Evolutionary conservation across 2,113 vertebrate genomes (phyloP).

Genomic region (Xyrauchen texanus): DNA sequence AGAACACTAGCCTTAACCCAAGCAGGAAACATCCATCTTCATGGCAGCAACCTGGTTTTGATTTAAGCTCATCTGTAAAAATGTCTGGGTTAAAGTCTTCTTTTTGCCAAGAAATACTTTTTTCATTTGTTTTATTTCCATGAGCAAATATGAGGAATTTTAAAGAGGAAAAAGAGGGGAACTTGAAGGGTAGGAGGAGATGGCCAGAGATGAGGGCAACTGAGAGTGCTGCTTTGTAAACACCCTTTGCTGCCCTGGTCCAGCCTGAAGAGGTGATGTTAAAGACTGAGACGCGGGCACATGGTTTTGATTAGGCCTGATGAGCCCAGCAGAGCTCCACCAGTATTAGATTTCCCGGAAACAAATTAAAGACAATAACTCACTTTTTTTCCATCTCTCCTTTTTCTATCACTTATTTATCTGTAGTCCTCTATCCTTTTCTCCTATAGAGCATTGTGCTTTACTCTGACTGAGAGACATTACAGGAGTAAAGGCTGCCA

Average conservation of each 20-base stretch:
- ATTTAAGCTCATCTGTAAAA: conserved; percentile 55
- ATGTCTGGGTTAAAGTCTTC: conserved; percentile 50
- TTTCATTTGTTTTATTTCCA: conserved; percentile 65
- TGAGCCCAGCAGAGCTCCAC: conserved; percentile 67
- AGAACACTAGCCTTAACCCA: too few species aligned
- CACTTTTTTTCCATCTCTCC: conserved; percentile 20
- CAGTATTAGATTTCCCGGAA: conserved; percentile 68
- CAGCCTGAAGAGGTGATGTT: conserved; percentile 60
- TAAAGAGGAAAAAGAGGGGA: conserved; percentile 31
- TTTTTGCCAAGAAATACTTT: conserved; percentile 68
- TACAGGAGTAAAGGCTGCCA: conserved; percentile 60
- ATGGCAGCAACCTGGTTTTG: conserved; percentile 62
- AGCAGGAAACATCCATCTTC: too few species aligned
- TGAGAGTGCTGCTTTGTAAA: conserved; percentile 68
- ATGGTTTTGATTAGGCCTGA: conserved; percentile 75
- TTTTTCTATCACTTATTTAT: conserved; percentile 1
- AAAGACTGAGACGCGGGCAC: conserved; percentile 66
- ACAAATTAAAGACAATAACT: conserved; percentile 65
- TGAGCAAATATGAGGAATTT: conserved; percentile 65
- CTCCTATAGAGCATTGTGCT: conserved; percentile 62
- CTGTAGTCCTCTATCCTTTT: conserved; percentile 15
- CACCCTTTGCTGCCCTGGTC: conserved; percentile 62
- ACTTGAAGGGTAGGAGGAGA: conserved; percentile 17
- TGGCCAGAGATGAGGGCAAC: conserved; percentile 40
- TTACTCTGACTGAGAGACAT: conserved; percentile 65